Conservation (phyloP, 2,113 vertebrate species). For the Agapornis roseicollis region DNA sequence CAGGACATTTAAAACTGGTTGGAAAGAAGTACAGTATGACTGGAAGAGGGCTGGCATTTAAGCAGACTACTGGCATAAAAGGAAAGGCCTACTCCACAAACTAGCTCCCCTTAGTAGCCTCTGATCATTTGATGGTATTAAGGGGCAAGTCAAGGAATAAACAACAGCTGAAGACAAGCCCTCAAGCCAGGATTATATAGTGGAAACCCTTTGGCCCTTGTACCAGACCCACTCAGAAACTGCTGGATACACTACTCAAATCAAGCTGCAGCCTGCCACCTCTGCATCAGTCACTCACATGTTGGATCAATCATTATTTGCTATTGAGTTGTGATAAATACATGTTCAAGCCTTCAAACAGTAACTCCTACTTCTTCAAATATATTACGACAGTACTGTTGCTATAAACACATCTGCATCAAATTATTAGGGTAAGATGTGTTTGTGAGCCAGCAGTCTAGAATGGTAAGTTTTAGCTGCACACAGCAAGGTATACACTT, state of each 20-base stretch:
- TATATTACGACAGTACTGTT: background rate
- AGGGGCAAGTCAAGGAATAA: background rate
- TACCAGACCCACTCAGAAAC: background rate
- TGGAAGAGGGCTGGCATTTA: background rate
- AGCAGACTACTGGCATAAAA: background rate
- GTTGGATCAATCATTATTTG: background rate
- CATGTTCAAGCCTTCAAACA: background rate
- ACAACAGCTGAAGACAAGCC: background rate
- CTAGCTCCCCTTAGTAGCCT: background rate
- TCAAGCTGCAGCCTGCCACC: background rate
- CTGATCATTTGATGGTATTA: background rate
- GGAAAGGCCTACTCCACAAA: background rate
- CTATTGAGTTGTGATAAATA: constrained; percentile 33
- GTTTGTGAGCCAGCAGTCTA: constrained; percentile 15
- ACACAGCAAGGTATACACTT: constrained; percentile 28
- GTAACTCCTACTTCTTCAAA: background rate
- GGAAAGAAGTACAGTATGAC: background rate
- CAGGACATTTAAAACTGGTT: background rate
- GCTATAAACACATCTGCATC: constrained; percentile 19
- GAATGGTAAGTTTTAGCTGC: background rate
- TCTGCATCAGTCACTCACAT: background rate
- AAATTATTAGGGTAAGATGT: background rate
- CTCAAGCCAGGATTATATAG: background rate
- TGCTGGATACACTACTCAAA: background rate
- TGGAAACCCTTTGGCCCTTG: background rate